Base-by-base conservation (phyloP, 2,888 invertebrate species). In the Perdita meconis region DNA sequence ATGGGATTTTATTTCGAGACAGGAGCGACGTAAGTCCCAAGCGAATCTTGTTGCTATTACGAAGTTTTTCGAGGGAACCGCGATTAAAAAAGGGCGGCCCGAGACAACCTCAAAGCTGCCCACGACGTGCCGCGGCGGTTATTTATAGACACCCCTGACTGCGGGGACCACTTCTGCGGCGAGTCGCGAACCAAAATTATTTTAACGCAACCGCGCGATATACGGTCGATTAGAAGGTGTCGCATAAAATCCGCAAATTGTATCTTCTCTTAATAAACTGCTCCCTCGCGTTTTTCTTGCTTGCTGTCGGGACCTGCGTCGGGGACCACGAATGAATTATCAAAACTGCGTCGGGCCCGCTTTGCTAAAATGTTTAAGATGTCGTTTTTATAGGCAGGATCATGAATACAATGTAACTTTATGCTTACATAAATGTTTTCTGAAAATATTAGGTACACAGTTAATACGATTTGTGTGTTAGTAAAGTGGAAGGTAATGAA, bases 1-100 rank as follows among this genome's bases (percentile, higher is more conserved):
- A 69, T 63, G 68, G 34, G 34, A 34, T 36, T 55, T 63, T 57
- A 68, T 69, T 68, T 24, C 44, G 42, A 13, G 12, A 2, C 34
- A 26, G 36, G 16, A 26, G 64, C 30, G 8, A 36, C 19, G 12
- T 4, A 13, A 56, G 16, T 10, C 8, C 5, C 36, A 44, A 19
- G 22, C n/a, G 56, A 56, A 47, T 47, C 13, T 47, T n/a, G 34
- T 6, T 34, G n/a, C 44, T 56, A 36, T 57, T 66, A 16, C 34
- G 16, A 10, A 47, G 19, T 22, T 50, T 19, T 56, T 34, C 26
- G 26, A 8, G 24, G 44, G 13, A 2, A 16, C n/a, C n/a, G n/a
- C 40, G 51, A 53, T 68, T 47, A 22, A 56, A 24, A 44, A 65
- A n/a, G 40, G 47, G 47, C 24, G n/a, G 16, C n/a, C 1, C n/a